These are phyloP conservation scores for Globia sparganii DNA, from an alignment of 2,888 invertebrate species.

Conservation along the genomic window DNA sequence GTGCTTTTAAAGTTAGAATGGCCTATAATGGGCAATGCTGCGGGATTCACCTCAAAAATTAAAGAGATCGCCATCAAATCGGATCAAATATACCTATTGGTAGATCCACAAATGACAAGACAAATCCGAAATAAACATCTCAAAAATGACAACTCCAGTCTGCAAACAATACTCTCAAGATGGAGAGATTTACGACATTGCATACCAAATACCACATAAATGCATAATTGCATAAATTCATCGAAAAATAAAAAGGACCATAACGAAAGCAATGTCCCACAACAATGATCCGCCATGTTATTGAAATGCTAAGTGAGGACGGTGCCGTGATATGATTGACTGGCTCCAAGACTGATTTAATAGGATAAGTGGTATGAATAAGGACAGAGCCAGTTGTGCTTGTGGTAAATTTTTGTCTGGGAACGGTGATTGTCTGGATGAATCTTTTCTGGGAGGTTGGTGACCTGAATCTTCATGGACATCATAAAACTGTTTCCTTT, in stretches of 20 bases:
- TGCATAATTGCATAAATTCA: constrained; percentile 42
- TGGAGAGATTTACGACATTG: constrained; percentile 5
- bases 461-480: neutral
- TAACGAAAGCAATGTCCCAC: constrained; percentile 13
- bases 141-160: constrained; percentile 9
- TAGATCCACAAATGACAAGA: neutral
- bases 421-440: neutral
- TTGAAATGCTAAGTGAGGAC: constrained; percentile 64
- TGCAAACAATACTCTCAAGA: constrained; percentile 7
- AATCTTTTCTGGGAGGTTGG: constrained; percentile 1
- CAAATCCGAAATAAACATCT: constrained; percentile 3
- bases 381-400: neutral
- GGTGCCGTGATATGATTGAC: constrained; percentile 57
- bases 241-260: constrained; percentile 17
- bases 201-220: constrained; percentile 29
- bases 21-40: no score
- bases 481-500: no score
- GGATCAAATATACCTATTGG: neutral
- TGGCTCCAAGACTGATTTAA: constrained; percentile 60
- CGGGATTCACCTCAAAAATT: neutral
- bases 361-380: constrained; percentile 58
- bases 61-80: neutral
- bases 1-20: neutral
- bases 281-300: constrained; percentile 45
- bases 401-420: constrained; percentile 5